Conservation (phyloP, 2,113 vertebrate species). For the Burhinus oedicnemus region DNA sequence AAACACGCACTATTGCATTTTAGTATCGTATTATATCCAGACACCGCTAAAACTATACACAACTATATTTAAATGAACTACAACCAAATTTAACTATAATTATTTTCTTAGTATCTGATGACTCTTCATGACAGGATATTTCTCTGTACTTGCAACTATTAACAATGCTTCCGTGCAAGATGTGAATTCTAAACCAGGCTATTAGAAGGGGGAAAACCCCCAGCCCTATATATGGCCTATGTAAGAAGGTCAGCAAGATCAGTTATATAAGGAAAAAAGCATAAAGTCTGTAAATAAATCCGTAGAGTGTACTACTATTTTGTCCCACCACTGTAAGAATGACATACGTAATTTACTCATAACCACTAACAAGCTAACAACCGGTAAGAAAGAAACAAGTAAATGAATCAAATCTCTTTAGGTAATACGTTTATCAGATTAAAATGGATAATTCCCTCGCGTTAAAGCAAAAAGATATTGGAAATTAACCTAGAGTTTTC, state of each 20-base stretch:
- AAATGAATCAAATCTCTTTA: background rate
- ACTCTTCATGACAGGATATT: background rate
- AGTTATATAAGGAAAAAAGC: background rate
- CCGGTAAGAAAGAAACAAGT: background rate
- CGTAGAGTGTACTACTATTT: background rate
- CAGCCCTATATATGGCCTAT: background rate
- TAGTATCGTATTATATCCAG: background rate
- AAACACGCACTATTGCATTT: background rate
- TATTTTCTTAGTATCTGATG: background rate
- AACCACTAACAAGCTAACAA: background rate
- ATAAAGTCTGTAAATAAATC: background rate
- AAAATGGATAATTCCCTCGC: background rate
- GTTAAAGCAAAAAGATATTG: background rate
- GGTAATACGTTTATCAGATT: background rate
- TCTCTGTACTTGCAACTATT: background rate
- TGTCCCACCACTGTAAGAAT: background rate
- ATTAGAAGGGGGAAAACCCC: rapidly evolving
- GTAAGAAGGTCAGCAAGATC: background rate
- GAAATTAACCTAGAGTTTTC: background rate
- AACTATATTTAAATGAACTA: background rate
- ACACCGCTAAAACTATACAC: background rate
- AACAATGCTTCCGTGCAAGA: background rate
- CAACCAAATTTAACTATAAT: background rate
- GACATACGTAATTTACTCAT: background rate
- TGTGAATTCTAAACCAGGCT: background rate